Percentiles rank a stretch among this genome's conserved stretches.
Conservation (phyloP, 1,140 invertebrate species). For the Nilaparvata lugens region DNA sequence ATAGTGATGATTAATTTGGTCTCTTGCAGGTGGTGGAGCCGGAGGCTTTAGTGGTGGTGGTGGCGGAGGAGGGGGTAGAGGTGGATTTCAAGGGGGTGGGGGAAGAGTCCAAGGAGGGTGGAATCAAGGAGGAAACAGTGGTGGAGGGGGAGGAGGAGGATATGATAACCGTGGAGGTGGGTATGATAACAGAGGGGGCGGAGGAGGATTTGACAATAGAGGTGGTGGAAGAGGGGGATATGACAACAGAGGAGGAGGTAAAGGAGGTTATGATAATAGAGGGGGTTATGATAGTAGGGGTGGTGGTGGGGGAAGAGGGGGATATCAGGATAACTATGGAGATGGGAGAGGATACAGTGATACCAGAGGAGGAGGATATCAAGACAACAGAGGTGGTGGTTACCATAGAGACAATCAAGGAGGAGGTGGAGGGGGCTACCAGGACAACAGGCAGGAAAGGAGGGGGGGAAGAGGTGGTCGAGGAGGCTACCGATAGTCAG, state of each 20-base stretch:
- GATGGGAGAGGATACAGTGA: constrained; percentile 2
- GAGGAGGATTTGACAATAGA: constrained; percentile 17
- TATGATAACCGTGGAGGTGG: background rate
- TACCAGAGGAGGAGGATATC: constrained; percentile 4
- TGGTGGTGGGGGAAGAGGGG: constrained; percentile 8
- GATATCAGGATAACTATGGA: constrained; percentile 6
- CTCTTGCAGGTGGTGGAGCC: too few relatives aligned
- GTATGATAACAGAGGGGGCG: constrained; percentile 7
- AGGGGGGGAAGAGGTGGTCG: constrained; percentile 16
- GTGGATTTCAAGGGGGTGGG: constrained; percentile 8
- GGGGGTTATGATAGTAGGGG: constrained; percentile 13
- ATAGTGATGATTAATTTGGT: too few relatives aligned
- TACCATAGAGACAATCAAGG: constrained; percentile 5
- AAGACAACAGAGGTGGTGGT: constrained; percentile 13
- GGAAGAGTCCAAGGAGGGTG: constrained; percentile 25
- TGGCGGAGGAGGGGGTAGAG: constrained; percentile 19
- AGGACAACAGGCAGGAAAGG: constrained; percentile 2
- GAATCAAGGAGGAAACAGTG: constrained; percentile 16
- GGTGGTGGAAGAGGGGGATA: constrained; percentile 12
- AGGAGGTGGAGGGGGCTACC: constrained; percentile 7
- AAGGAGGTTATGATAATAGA: constrained; percentile 8
- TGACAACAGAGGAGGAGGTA: background rate
- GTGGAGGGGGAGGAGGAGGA: constrained; percentile 2
- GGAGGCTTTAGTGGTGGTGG: constrained; percentile 20
- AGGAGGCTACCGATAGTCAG: background rate